phyloP scores from a whole-genome alignment of 2,113 vertebrate genomes.

The Hippocampus mohnikei region DNA sequence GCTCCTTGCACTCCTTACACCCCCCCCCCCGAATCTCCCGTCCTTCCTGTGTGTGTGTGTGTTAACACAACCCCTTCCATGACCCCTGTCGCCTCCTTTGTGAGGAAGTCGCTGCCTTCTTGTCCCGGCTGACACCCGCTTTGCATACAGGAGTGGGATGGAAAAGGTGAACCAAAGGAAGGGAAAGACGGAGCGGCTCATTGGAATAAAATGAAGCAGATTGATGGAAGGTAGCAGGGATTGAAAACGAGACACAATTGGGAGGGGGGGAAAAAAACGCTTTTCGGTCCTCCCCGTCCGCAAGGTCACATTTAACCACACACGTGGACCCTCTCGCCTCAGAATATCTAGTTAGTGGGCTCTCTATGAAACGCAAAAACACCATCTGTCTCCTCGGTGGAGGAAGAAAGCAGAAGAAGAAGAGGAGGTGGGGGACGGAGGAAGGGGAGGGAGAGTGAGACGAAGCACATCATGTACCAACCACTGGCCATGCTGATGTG shows the following conservation, averaged over 20 bases:
- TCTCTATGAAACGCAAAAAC: constrained; percentile 56
- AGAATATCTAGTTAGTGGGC: constrained; percentile 53
- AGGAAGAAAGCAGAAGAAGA: constrained; percentile 62
- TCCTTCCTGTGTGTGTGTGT: constrained; percentile 33
- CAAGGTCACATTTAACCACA: constrained; percentile 2
- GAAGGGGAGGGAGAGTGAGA: constrained; percentile 28
- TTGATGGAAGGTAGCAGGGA: constrained; percentile 29
- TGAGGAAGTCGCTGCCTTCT: constrained; percentile 62
- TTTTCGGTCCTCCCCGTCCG: not conserved
- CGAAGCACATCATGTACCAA: constrained; percentile 62
- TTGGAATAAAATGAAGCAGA: constrained; percentile 40
- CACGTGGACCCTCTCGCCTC: constrained; percentile 1
- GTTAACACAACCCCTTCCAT: constrained; percentile 24
- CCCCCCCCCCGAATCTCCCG: not conserved
- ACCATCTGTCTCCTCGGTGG: constrained; percentile 66
- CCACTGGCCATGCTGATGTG: constrained; percentile 54
- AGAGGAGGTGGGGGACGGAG: constrained; percentile 42
- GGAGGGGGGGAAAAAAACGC: constrained; percentile 1
- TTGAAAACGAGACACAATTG: constrained; percentile 25
- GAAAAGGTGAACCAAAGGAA: constrained; percentile 45
- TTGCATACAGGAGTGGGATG: constrained; percentile 68
- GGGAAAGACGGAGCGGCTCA: constrained; percentile 36
- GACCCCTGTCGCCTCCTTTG: constrained; percentile 65
- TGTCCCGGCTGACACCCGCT: constrained; percentile 72
- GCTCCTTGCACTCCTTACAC: constrained; percentile 60